Evolutionary conservation across 1,140 invertebrate species (phyloP).

Genomic region (Solenopsis invicta): DNA sequence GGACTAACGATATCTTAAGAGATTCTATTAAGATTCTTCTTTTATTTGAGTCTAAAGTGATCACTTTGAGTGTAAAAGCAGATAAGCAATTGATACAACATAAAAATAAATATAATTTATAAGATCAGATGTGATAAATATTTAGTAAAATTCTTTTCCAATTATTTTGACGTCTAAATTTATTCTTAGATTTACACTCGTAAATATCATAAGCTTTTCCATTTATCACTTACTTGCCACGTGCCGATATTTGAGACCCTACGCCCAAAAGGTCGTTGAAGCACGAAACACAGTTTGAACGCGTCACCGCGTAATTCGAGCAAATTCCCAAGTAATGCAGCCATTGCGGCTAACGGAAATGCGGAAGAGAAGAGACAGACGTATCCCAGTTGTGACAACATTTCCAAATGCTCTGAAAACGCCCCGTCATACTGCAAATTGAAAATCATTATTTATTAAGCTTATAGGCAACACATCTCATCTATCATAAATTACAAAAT

Average conservation of each 20-base stretch:
- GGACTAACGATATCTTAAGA: neutral
- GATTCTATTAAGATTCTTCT: neutral
- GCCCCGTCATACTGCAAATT: conserved; percentile 94
- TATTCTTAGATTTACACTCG: neutral
- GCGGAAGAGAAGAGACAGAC: conserved; percentile 98
- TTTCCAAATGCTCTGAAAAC: conserved; percentile 98
- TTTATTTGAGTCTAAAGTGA: neutral
- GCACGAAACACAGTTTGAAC: conserved; percentile 98
- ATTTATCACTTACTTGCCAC: conserved; percentile 93
- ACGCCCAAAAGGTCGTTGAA: conserved; percentile 96
- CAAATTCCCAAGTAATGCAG: conserved; percentile 97
- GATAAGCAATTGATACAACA: neutral
- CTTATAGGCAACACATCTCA: neutral
- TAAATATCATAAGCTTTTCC: neutral
- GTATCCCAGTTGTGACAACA: conserved; percentile 99
- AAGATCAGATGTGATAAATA: conserved; percentile 9
- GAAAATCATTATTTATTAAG: conserved; percentile 25
- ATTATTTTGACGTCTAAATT: conserved; percentile 8
- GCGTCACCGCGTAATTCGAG: conserved; percentile 98
- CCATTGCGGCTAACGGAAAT: conserved; percentile 97
- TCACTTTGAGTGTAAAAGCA: neutral
- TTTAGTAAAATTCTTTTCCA: neutral
- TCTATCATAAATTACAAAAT: neutral
- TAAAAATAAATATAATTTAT: conserved; percentile 8
- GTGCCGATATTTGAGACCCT: conserved; percentile 97